Conservation (phyloP, 1,140 invertebrate species). For the Zophobas morio region DNA sequence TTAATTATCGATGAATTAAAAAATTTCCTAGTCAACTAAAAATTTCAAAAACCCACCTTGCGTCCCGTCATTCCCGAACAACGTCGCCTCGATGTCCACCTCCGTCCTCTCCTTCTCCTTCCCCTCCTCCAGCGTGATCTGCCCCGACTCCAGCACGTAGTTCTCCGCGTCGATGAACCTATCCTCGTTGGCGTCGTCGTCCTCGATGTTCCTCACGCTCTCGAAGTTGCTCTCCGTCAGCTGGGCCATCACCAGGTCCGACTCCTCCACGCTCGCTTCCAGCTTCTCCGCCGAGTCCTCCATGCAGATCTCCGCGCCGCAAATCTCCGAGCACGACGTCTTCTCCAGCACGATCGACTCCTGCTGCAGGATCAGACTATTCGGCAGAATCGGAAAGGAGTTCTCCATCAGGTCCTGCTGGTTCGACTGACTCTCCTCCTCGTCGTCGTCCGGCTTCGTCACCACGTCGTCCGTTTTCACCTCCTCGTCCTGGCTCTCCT, state of each 20-base stretch:
- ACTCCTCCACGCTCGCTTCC: constrained; percentile 66
- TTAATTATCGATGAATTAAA: too few relatives aligned
- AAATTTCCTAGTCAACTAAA: too few relatives aligned
- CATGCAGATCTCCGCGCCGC: constrained; percentile 52
- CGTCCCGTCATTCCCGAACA: constrained; percentile 60
- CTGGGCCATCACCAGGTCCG: constrained; percentile 64
- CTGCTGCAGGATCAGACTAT: constrained; percentile 65
- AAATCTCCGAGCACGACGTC: constrained; percentile 51
- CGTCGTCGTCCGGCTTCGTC: constrained; percentile 12
- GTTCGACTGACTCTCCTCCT: constrained; percentile 13
- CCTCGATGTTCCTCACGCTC: constrained; percentile 57
- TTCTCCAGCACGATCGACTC: constrained; percentile 63
- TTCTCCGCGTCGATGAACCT: constrained; percentile 68
- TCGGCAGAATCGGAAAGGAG: constrained; percentile 63
- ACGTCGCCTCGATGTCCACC: constrained; percentile 64
- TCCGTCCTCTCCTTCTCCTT: constrained; percentile 58
- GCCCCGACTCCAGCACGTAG: constrained; percentile 68
- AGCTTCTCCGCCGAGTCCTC: constrained; percentile 63
- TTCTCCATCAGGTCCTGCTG: constrained; percentile 21
- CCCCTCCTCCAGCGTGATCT: constrained; percentile 60
- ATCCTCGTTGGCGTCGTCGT: constrained; percentile 66
- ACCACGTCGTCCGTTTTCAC: constrained; percentile 13
- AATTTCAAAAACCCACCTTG: constrained; percentile 56
- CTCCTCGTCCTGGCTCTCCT: constrained; percentile 32
- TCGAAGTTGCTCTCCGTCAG: constrained; percentile 59